Base-by-base conservation (phyloP, 53 echinoderm and acorn worm species). In the Crossaster papposus region DNA sequence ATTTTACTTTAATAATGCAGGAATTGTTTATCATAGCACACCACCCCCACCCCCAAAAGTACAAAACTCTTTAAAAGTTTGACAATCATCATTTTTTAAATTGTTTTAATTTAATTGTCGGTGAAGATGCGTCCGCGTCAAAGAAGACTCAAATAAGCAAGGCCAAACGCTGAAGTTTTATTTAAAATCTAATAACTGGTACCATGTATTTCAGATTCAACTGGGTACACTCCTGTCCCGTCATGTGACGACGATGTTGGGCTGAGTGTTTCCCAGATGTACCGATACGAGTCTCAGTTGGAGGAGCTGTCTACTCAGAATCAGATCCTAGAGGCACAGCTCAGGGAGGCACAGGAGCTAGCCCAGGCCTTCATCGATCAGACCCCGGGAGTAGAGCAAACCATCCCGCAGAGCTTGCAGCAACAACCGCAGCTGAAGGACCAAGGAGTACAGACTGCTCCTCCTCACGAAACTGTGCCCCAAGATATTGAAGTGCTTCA, bases 181-280 rank as follows among this genome's bases (percentile, higher is more conserved):
- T 8, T 70, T 28, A 14, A 30, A 70, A 11, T 30, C 70, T 70
- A 20, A 11, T 68, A 18, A n/a, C 68, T 23, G 4, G 28, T 26
- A 68, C n/a, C 11, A 7, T 68, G 68, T 30, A 30, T 53, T 44
- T 15, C 71, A 89, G 77, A 70, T 65, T 63, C 29, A 9, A 51
- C 24, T 26, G 77, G 83, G 2, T 65, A 37, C 14, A 53, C 90
- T 2, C 81, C 94, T 70, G 34, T 80, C 34, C 90, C 92, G 4
- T 79, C 91, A 7, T 75, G 83, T 30, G 93, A 84, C 20, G 88
- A 94, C 36, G 96, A 96, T 82, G 92, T 96, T 52, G 96, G 96
- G 8, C 88, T 96, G 58, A 96, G 96, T 72, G 93, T 85, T 6
- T 72, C 91, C 15, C 96, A 96, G 85, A 91, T 96, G 89, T 91